phyloP scores from a whole-genome alignment of 1,140 invertebrate species.

The Cylas formicarius region DNA sequence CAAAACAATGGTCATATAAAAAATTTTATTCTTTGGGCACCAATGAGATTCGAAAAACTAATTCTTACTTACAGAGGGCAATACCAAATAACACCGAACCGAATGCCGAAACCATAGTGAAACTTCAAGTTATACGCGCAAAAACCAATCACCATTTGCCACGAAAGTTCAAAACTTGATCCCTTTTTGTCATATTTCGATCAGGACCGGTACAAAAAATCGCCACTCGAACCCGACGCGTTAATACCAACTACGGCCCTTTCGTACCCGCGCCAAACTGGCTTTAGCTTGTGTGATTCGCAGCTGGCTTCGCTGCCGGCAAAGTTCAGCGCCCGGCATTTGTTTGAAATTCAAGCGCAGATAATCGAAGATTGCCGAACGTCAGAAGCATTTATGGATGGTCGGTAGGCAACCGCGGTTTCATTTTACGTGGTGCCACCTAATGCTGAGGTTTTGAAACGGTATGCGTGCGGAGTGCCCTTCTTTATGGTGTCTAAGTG shows the following conservation, averaged over 20 bases:
- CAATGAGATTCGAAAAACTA: too few species aligned
- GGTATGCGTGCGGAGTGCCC: too few species aligned
- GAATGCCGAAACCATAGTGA: background rate
- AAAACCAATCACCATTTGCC: background rate
- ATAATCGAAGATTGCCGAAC: slow-evolving; percentile 1
- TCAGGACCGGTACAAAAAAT: slow-evolving; percentile 1
- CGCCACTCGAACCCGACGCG: background rate
- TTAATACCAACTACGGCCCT: slow-evolving; percentile 1
- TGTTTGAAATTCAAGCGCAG: slow-evolving; percentile 15
- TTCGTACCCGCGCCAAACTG: slow-evolving; percentile 17
- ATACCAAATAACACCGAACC: too few species aligned
- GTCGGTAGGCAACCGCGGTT: slow-evolving; percentile 1
- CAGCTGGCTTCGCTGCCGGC: slow-evolving; percentile 7
- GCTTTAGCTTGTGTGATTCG: slow-evolving; percentile 4
- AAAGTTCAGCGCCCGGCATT: slow-evolving; percentile 20
- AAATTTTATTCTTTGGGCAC: too few species aligned
- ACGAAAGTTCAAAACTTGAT: background rate
- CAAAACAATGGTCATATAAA: too few species aligned
- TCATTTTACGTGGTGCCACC: too few species aligned
- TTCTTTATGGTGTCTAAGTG: too few species aligned
- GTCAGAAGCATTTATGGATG: too few species aligned
- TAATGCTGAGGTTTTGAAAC: too few species aligned
- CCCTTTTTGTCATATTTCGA: slow-evolving; percentile 1
- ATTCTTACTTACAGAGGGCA: too few species aligned
- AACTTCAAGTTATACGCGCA: background rate